Percentiles rank a stretch among this genome's conserved stretches.
These are phyloP conservation scores for Spizaetus ornatus DNA, from an alignment of 2,113 vertebrate genomes.

Conservation along the genomic window DNA sequence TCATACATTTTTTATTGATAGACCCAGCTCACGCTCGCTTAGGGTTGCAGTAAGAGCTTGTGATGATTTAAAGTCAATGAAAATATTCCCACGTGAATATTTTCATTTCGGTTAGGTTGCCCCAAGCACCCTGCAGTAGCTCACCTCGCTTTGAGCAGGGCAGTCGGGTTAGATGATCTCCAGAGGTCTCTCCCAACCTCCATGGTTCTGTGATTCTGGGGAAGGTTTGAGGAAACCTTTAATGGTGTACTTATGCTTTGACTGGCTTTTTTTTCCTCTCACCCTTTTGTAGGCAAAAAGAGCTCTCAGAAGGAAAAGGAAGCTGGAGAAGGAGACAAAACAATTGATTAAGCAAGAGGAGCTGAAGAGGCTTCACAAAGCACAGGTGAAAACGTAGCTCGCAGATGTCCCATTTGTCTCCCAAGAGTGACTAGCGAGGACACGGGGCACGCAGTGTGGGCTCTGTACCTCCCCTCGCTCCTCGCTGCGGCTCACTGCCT, in stretches of 20 bases:
- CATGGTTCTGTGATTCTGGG: rapidly evolving
- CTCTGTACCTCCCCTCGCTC: background rate
- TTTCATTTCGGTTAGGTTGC: background rate
- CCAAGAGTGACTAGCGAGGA: background rate
- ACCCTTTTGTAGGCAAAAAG: conserved; percentile 59
- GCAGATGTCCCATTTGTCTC: background rate
- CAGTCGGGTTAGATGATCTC: rapidly evolving
- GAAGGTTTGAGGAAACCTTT: background rate
- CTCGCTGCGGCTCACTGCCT: background rate
- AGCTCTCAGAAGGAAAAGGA: conserved; percentile 70
- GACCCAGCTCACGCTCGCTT: background rate
- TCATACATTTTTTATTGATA: background rate
- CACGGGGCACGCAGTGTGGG: background rate
- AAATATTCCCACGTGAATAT: background rate
- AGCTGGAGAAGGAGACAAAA: conserved; percentile 78
- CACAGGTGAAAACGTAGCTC: conserved; percentile 80
- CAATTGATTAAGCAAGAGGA: conserved; percentile 84
- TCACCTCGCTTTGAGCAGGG: background rate
- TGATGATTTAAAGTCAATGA: background rate
- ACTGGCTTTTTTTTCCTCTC: background rate
- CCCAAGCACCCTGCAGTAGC: background rate
- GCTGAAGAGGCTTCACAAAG: conserved; percentile 90
- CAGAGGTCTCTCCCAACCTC: background rate
- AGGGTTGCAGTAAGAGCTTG: background rate
- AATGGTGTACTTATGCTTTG: background rate